Base-by-base conservation (phyloP, 2,888 invertebrate species). In the Sarcophaga variegata region DNA sequence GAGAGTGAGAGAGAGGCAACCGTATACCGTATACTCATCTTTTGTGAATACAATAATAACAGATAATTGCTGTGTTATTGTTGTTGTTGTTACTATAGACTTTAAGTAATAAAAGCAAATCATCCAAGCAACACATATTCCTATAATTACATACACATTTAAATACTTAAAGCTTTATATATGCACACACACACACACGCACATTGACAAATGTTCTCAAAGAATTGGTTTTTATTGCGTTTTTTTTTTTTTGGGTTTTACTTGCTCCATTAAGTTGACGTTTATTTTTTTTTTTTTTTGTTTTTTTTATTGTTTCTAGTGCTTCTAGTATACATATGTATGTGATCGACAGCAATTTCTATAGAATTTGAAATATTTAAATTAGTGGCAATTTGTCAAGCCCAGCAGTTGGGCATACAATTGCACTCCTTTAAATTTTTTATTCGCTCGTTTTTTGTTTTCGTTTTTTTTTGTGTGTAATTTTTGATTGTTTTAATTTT, bases 321-420 rank as follows among this genome's bases (percentile, higher is more conserved):
- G 20, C 17, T 14, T 25, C n/a, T 22, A 64, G 20, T 49, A 8
- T 10, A 62, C 12, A 10, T 60, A 74, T 70, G 62, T 66, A 66
- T 83, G 79, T 79, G 81, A 82, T 81, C 87, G 87, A 84, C 87
- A 87, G 81, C 87, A 87, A 78, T 72, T 81, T 76, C 71, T 71
- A 87, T 82, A 84, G 81, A 76, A 84, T 87, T 79, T 79, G 14
- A 79, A 82, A 79, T 82, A 87, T 87, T 82, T 79, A 87, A 87
- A 87, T 80, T 86, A 84, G 47, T 74, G 64, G 81, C 64, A 76
- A 85, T 85, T 85, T 81, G 84, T 83, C 85, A 87, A 81, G 83
- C 20, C 62, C 83, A 83, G 67, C 54, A 81, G 12, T 54, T 54
- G 17, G 49, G 66, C 54, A 78, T 60, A 64, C 63, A 60, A 77